phyloP scores from a whole-genome alignment of 1,140 invertebrate species.

The Mya arenaria region DNA sequence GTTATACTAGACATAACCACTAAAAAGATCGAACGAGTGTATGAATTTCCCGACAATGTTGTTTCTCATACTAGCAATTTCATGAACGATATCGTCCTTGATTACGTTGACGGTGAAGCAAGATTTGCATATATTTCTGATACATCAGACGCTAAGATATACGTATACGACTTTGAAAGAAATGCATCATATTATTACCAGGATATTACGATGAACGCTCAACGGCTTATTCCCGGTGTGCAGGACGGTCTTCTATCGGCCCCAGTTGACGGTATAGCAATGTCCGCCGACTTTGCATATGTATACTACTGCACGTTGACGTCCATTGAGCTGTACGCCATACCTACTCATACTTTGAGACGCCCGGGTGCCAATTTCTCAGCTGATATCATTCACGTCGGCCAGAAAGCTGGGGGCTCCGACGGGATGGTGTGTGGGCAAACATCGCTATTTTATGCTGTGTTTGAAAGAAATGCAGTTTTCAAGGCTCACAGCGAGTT shows the following conservation, averaged over 20 bases:
- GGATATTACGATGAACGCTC: constrained; percentile 57
- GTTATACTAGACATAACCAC: constrained; percentile 58
- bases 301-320: constrained; percentile 64
- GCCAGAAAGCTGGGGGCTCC: constrained; percentile 44
- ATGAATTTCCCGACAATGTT: constrained; percentile 57
- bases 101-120: constrained; percentile 59
- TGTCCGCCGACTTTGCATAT: constrained; percentile 62
- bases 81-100: constrained; percentile 69
- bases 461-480: constrained; percentile 52
- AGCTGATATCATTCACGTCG: constrained; percentile 12
- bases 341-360: constrained; percentile 56
- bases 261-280: constrained; percentile 65
- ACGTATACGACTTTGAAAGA: constrained; percentile 53
- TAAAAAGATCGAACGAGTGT: constrained; percentile 19
- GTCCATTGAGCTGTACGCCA: constrained; percentile 46
- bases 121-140: constrained; percentile 68
- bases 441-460: constrained; percentile 55
- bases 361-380: neutral
- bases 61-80: constrained; percentile 56
- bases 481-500: constrained; percentile 19
- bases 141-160: constrained; percentile 50
- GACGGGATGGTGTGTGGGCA: constrained; percentile 61
- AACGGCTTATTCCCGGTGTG: constrained; percentile 4
- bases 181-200: constrained; percentile 51
- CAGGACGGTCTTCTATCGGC: constrained; percentile 1